phyloP scores from a whole-genome alignment of 2,888 invertebrate genomes.

The Campopleginae sp. region DNA sequence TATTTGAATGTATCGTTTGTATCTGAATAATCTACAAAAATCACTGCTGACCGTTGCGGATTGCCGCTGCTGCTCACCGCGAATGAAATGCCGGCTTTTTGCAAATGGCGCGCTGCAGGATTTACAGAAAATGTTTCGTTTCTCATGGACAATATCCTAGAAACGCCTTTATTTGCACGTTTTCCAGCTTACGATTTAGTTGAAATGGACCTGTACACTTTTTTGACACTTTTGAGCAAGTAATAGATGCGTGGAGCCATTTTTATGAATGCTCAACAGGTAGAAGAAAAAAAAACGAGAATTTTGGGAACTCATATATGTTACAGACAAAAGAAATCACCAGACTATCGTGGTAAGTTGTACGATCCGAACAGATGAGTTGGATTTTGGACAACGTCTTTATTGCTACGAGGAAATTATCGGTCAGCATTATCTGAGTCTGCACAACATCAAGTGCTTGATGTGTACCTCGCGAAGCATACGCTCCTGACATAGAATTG shows the following conservation, averaged over 20 bases:
- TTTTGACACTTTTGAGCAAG: not conserved
- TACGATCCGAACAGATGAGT: too few relatives aligned
- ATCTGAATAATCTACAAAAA: too few relatives aligned
- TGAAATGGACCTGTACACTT: not conserved
- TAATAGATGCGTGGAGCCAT: not conserved
- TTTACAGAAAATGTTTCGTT: not conserved
- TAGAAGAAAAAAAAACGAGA: constrained; percentile 13
- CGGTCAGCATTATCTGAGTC: not conserved
- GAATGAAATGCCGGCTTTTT: too few relatives aligned
- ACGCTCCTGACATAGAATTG: constrained; percentile 52
- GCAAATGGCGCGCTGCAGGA: constrained; percentile 6
- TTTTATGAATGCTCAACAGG: constrained; percentile 42
- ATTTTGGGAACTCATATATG: not conserved
- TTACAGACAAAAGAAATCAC: not conserved
- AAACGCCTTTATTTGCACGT: not conserved
- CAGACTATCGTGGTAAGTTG: too few relatives aligned
- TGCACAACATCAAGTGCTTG: not conserved
- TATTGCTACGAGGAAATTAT: not conserved
- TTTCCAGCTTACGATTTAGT: not conserved
- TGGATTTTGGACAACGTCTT: not conserved
- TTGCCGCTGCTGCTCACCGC: too few relatives aligned
- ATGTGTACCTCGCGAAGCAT: not conserved
- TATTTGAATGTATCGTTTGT: too few relatives aligned
- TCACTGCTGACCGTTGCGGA: too few relatives aligned
- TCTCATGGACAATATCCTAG: not conserved